Base-by-base conservation (phyloP, 1,140 invertebrate genomes). In the Delia radicum region DNA sequence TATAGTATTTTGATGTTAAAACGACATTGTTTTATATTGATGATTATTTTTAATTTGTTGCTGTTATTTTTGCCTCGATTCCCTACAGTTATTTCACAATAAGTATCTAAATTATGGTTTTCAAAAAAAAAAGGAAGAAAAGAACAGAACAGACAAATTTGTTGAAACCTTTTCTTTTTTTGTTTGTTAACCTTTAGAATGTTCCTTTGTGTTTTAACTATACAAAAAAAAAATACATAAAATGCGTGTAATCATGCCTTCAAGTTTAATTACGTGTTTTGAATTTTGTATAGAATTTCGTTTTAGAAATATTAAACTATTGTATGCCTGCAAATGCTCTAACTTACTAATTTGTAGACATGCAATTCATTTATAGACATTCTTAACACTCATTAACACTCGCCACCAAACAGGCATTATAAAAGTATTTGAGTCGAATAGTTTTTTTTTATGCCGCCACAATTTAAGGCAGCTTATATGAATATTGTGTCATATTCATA, bases 201-300 rank as follows among this genome's bases (percentile, higher is more conserved):
- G 37, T 42, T 42, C 37, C 37, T 42, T 42, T 42, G 37, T 42
- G 37, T 10, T 42, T 33, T 33, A 10, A 1, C 33, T 33, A n/a
- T n/a, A n/a, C 33, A 33, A 33, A 33, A 33, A 10, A 10, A 10
- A 10, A 10, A 33, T 42, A 55, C 48, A 55, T 55, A 55, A 55
- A 55, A 55, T 55, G 48, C 48, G 48, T 55, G 48, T 21, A 55
- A 55, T 55, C 48, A 55, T 55, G 48, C 48, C 48, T 55, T 55
- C 48, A 55, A 55, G 48, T 55, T 55, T 6, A 55, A 55, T 55
- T 55, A 55, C 48, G 48, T 55, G 48, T 55, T 55, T 55, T n/a
- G 48, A 15, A 55, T 48, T 48, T 42, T 10, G 37, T 10, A n/a
- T n/a, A n/a, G n/a, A n/a, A n/a, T n/a, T n/a, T n/a, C n/a, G n/a